phyloP scores from a whole-genome alignment of 2,113 vertebrate species.

The Lanius ludovicianus region DNA sequence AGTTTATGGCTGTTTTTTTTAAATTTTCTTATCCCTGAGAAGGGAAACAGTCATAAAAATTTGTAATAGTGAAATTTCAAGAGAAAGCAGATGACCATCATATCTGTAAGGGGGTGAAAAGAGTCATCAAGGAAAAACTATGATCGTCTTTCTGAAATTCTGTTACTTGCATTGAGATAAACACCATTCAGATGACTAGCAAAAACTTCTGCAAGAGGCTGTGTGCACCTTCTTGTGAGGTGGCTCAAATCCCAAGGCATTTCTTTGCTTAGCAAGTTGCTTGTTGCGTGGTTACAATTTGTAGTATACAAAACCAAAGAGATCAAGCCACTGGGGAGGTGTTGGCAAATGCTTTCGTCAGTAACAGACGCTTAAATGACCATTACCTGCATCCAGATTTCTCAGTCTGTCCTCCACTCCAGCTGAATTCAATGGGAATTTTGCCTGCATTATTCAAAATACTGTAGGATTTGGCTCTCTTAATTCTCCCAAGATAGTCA shows the following conservation, averaged over 20 bases:
- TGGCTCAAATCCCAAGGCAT: neutral
- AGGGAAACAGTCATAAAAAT: neutral
- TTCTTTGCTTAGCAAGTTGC: neutral
- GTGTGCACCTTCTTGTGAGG: neutral
- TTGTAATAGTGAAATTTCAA: neutral
- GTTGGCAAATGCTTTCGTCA: neutral
- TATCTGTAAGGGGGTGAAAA: neutral
- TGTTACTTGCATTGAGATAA: neutral
- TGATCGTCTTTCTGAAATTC: neutral
- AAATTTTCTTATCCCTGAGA: neutral
- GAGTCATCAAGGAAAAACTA: neutral
- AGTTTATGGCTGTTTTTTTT: neutral
- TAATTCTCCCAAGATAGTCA: neutral
- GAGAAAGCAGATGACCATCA: neutral
- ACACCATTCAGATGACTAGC: rapidly evolving
- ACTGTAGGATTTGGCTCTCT: neutral
- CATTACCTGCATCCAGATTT: neutral
- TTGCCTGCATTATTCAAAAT: neutral
- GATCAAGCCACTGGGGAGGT: neutral
- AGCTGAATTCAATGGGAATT: neutral
- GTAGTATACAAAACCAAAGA: neutral
- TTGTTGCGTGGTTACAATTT: rapidly evolving
- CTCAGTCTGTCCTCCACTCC: neutral
- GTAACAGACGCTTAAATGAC: neutral
- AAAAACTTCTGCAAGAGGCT: neutral